A percentile compares a stretch with the other conserved stretches of the same genome.
Conservation (phyloP, 2,888 invertebrate species). For the Eristalis intricaria region DNA sequence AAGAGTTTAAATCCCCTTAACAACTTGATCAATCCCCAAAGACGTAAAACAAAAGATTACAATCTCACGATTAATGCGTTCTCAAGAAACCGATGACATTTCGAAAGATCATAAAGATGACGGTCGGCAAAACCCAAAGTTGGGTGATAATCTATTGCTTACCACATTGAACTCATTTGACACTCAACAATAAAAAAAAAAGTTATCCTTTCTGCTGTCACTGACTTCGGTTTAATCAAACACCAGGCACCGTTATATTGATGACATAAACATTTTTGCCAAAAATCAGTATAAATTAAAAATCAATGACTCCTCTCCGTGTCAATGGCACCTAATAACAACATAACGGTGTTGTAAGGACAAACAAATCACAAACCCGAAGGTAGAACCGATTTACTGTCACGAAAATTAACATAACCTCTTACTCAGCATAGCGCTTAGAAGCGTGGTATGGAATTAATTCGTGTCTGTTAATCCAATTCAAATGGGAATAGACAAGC, state of each 20-base stretch:
- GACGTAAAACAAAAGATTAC: neutral
- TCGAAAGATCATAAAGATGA: neutral
- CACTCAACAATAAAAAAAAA: neutral
- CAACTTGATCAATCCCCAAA: neutral
- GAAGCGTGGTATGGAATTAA: constrained; percentile 1
- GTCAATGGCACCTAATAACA: constrained; percentile 33
- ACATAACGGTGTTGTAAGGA: constrained; percentile 16
- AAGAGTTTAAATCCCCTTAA: neutral
- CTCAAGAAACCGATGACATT: neutral
- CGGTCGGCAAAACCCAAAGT: neutral
- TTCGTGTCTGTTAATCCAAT: neutral
- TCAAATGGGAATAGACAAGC: neutral
- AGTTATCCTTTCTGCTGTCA: neutral
- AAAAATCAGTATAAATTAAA: neutral
- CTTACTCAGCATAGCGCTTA: neutral
- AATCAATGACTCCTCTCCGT: neutral
- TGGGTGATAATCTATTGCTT: neutral
- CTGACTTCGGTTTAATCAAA: neutral
- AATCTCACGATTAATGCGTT: neutral
- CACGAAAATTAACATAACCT: constrained; percentile 22
- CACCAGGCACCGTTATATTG: neutral
- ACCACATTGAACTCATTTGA: neutral
- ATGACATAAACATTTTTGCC: neutral
- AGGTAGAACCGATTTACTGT: constrained; percentile 10
- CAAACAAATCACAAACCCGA: neutral